Base-by-base conservation (phyloP, 2,888 invertebrate genomes). In the Nomada fabriciana region DNA sequence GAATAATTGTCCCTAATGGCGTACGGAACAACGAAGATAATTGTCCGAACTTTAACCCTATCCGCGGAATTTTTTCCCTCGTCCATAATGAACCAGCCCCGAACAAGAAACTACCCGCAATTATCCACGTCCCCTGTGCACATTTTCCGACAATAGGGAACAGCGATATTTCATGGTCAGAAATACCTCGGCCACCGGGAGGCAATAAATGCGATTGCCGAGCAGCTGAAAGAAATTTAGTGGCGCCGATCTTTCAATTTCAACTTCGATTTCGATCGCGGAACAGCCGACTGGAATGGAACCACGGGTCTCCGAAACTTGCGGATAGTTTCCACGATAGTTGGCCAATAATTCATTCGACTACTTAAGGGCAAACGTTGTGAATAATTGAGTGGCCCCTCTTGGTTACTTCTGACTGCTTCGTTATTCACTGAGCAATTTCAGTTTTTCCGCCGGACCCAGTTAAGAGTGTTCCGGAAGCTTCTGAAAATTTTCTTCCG, bases 51-150 rank as follows among this genome's bases (percentile, higher is more conserved):
- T 67, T 68, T 47, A 23, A n/a, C 52, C 61, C 60, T 60, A n/a
- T 73, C 47, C 25, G 9, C 50, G 18, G 42, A 25, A 18, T 67
- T 68, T 75, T 69, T 68, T n/a, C 65, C 43, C 68, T 15, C 55
- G 61, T 20, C 78, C 63, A 69, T 74, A 55, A 78, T 68, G 75
- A 63, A 74, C 75, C 68, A 50, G 13, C 67, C 36, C 29, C 60
- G 29, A 47, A 50, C 47, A 75, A 73, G 63, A 78, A 78, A 78
- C 78, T 68, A 63, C 75, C 47, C 57, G 68, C 75, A 74, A 78
- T 78, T 75, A 75, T 43, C 67, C 67, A 43, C 61, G 42, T n/a
- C 57, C 36, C 36, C 59, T 4, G 23, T 2, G 55, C 61, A 42
- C 50, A 75, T 78, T 75, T 75, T 75, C 67, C 75, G 13, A 50